Base-by-base conservation (phyloP, 1,140 invertebrate species). In the Bombus pascuorum region DNA sequence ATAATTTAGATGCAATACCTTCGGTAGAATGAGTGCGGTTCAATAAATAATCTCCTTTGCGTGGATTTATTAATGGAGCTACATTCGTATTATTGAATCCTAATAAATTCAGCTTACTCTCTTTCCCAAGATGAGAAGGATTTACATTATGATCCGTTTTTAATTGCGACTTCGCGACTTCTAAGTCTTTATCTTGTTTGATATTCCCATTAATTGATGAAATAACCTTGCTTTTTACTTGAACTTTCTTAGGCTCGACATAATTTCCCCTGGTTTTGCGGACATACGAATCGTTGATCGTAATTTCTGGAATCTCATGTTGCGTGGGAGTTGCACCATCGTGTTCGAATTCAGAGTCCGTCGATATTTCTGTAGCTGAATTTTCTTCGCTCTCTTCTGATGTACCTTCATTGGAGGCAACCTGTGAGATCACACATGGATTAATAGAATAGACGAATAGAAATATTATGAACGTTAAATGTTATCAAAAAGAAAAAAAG, bases 331-430 rank as follows among this genome's bases (percentile, higher is more conserved):
- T 97, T 12, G 96, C 96, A 62, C 97, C 97, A 89, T 98, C 98
- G 87, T 98, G 97, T 78, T 98, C 98, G 91, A 98, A 98, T 93
- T 98, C 98, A 9, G 98, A 98, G 93, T 98, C 98, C 0, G 98
- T 98, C 72, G 98, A 98, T 85, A 98, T 98, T 95, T 98, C 98
- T 2, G 98, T 98, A 4, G 98, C 98, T 22, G 98, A 98, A 91
- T 98, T 98, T 81, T 97, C 87, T 32, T 83, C 96, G 68, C 96
- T 96, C 65, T 96, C 95, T 44, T 97, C 96, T 72, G 96, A 96
- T 53, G 96, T 96, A 76, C 96, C 94, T 75, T 96, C 96, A 79
- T 96, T 97, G 28, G 97, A 89, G 84, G 97, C 97, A 93, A 97
- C 96, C 97, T 97, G 95, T 28, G 25, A 22, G 85, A 79, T 53